Base-by-base conservation (phyloP, 2,113 vertebrate species). In the Tachycineta bicolor region DNA sequence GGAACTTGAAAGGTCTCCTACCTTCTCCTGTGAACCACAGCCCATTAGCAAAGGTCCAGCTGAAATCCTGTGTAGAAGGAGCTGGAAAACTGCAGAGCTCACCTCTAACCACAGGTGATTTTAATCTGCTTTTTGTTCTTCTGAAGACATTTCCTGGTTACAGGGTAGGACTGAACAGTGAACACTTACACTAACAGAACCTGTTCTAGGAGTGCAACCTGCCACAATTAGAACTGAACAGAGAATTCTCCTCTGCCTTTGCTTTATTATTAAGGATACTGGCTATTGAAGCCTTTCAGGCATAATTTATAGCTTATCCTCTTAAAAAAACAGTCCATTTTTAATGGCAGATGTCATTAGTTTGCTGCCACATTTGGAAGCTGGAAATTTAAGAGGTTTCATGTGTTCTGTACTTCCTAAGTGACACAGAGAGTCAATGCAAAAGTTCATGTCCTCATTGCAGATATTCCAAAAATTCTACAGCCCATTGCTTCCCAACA, bases 121-220 rank as follows among this genome's bases (percentile, higher is more conserved):
- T 94, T 79, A 73, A 95, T 79, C 56, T 82, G 49, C 2, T 68
- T 89, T 95, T 82, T 84, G 58, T 58, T 79, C 89, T 89, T 84
- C 89, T 50, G 46, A 93, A 92, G 58, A 84, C 29, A 87, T 84
- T 47, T 79, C n/a, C 58, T 50, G 33, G 37, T 85, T 59, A 33
- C 39, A 58, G 73, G 19, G 50, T 90, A 93, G 64, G 52, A 83
- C 67, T 65, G 67, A 90, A 65, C 50, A 80, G 62, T 69, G 70
- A 95, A 82, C 18, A 63, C 28, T 81, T 84, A 69, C 21, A 64
- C 33, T 44, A 91, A 67, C 7, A 84, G 55, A 74, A 77, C 56
- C 76, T 91, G 60, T 50, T 89, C 80, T 46, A 70, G 69, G 46
- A 69, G 59, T 11, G 8, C 5, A 82, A 87, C 59, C 44, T 55